Percentiles rank a stretch among this genome's conserved stretches.
These are phyloP conservation scores for Latrodectus elegans DNA, from an alignment of 2,888 invertebrate genomes.

Conservation along the genomic window DNA sequence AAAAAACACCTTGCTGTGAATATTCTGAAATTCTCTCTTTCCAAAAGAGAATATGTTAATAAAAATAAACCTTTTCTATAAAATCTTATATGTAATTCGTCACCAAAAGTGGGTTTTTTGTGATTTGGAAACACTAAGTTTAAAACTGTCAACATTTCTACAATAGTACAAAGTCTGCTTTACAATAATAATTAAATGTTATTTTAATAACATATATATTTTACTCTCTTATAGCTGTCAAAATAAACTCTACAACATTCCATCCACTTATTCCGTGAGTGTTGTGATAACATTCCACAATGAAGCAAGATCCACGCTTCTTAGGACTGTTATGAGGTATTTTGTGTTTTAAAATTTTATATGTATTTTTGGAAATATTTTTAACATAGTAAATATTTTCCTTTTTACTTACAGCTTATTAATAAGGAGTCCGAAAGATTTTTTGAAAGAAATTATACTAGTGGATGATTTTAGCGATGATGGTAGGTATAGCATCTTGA, in stretches of 20 bases:
- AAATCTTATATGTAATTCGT: too few relatives aligned
- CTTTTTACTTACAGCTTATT: slow-evolving; percentile 83
- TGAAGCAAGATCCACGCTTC: slow-evolving; percentile 75
- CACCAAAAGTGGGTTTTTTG: not conserved
- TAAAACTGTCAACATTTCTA: too few relatives aligned
- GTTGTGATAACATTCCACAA: slow-evolving; percentile 77
- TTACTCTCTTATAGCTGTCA: slow-evolving; percentile 73
- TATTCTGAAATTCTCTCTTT: too few relatives aligned
- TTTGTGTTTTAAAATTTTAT: too few relatives aligned
- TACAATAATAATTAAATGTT: not conserved
- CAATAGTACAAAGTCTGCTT: not conserved
- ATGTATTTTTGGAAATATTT: not conserved
- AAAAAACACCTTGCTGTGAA: too few relatives aligned
- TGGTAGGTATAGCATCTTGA: slow-evolving; percentile 72
- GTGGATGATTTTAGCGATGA: slow-evolving; percentile 92
- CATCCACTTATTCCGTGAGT: slow-evolving; percentile 75
- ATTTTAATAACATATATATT: not conserved
- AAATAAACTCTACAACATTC: slow-evolving; percentile 74
- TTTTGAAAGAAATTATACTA: slow-evolving; percentile 91
- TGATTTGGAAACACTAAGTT: not conserved
- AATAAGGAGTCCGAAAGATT: slow-evolving; percentile 82
- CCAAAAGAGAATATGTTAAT: too few relatives aligned
- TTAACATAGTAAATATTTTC: not conserved
- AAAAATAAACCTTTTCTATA: too few relatives aligned
- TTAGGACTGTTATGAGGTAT: slow-evolving; percentile 73